phyloP scores from a whole-genome alignment of 2,888 invertebrate genomes.

The Melanostoma scalare region DNA sequence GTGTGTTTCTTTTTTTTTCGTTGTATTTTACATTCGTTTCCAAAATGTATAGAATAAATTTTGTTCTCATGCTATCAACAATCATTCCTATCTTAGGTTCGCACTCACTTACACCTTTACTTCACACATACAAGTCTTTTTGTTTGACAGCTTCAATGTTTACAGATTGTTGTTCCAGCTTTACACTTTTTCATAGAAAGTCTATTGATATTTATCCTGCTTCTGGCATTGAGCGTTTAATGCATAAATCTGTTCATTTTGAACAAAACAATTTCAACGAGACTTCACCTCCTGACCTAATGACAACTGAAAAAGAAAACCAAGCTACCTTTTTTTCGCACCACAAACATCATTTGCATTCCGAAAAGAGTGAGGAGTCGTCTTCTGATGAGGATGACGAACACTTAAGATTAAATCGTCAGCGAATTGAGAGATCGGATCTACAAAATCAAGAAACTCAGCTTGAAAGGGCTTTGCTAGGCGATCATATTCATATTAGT shows the following conservation, averaged over 20 bases:
- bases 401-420: constrained; percentile 34
- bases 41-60: constrained; percentile 45
- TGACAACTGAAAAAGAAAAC: background rate
- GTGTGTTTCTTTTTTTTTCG: constrained; percentile 8
- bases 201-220: constrained; percentile 40
- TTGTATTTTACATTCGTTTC: background rate
- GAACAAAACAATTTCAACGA: constrained; percentile 5
- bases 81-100: constrained; percentile 60
- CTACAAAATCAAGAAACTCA: constrained; percentile 9
- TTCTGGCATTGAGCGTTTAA: constrained; percentile 15
- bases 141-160: background rate
- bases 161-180: constrained; percentile 62
- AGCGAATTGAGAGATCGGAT: constrained; percentile 5
- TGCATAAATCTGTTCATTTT: constrained; percentile 34
- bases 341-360: constrained; percentile 11
- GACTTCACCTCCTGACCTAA: background rate
- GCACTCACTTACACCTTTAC: background rate
- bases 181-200: constrained; percentile 44
- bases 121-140: background rate
- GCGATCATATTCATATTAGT: background rate
- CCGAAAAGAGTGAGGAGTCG: background rate
- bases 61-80: constrained; percentile 59
- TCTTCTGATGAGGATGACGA: constrained; percentile 32
- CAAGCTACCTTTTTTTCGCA: background rate
- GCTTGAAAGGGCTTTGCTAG: background rate